Evolutionary conservation across 2,797 vertebrate genomes (phyloP), one percentile per base, ranked within the genome.

Genomic region (Fistularia commersonii): DNA sequence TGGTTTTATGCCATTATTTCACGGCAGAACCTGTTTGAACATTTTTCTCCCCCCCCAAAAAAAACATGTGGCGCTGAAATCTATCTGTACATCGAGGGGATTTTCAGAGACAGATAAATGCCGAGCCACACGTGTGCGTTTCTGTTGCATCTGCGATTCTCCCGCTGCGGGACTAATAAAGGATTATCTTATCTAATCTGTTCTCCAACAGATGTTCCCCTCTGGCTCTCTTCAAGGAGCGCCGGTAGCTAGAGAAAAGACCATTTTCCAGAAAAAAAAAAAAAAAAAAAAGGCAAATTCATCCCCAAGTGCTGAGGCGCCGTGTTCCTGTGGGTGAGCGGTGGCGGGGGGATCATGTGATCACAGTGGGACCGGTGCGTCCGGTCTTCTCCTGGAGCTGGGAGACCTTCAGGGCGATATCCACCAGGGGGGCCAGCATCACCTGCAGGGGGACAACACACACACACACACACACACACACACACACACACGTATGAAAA

Each of bases 391-490:
- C 95, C 0, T 93, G 91, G 31, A 99, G 93, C 73, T 96, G 91
- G 6, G 97, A 99, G 32, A 97, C 86, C 77, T 93, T 98, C 76
- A 99, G 86, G 15, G 95, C 92, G 41, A 99, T 98, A 73, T 94
- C 92, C 36, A 99, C 90, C 57, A 99, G 93, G 11, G 97, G 97
- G 6, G 93, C 94, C 84, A 99, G 39, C 94, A 99, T 98, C 69
- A 94, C 93, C 97, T 99, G 87, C 44, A 48, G 43, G 45, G 9
- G 14, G 56, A 69, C 51, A 67, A 6, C 7, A 59, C 3, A 63
- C 11, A 63, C 23, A 45, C 11, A 56, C 47, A 43, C 41, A 43
- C 11, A 43, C 5, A 14, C 5, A 5, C 15, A 4, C 15, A 14
- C 6, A 41, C 11, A 13, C 41, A 3, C 41, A 41, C 41, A 4